Conservation (phyloP, 2,113 vertebrate species). For the Aix galericulata region DNA sequence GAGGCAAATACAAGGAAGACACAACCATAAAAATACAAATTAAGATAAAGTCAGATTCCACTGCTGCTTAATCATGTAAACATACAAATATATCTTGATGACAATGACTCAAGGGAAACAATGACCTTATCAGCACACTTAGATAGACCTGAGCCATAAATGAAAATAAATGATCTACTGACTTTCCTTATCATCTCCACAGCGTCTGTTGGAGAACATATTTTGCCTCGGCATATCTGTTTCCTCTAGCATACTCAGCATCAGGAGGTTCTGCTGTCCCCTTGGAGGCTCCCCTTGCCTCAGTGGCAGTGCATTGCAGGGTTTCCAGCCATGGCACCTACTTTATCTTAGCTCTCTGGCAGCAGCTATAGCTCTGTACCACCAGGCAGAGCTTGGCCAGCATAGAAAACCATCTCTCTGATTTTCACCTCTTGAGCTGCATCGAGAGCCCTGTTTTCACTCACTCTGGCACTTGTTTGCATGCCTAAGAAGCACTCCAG, state of each 20-base stretch:
- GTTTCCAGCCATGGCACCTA: not conserved
- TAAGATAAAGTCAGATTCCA: slow-evolving; percentile 75
- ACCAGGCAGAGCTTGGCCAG: not conserved
- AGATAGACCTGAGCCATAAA: slow-evolving; percentile 75
- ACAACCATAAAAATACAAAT: slow-evolving; percentile 70
- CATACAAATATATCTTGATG: slow-evolving; percentile 66
- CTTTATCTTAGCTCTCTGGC: not conserved
- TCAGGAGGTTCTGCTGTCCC: not conserved
- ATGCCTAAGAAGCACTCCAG: rapidly evolving
- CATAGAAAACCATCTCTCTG: not conserved
- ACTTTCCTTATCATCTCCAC: slow-evolving; percentile 54
- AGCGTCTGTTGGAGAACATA: slow-evolving; percentile 24
- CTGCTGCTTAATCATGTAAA: slow-evolving; percentile 75
- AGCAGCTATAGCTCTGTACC: not conserved
- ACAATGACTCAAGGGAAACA: slow-evolving; percentile 76
- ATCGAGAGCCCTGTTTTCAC: not conserved
- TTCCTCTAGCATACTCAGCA: slow-evolving; percentile 26
- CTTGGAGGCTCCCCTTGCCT: not conserved
- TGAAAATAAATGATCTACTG: slow-evolving; percentile 69
- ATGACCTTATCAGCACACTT: slow-evolving; percentile 75
- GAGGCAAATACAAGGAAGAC: slow-evolving; percentile 69
- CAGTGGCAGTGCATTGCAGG: not conserved
- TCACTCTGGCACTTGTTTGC: not conserved
- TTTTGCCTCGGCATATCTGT: not conserved
- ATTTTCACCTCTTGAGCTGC: not conserved